Conservation (phyloP, 2,888 invertebrate species). For the Amiota communis region DNA sequence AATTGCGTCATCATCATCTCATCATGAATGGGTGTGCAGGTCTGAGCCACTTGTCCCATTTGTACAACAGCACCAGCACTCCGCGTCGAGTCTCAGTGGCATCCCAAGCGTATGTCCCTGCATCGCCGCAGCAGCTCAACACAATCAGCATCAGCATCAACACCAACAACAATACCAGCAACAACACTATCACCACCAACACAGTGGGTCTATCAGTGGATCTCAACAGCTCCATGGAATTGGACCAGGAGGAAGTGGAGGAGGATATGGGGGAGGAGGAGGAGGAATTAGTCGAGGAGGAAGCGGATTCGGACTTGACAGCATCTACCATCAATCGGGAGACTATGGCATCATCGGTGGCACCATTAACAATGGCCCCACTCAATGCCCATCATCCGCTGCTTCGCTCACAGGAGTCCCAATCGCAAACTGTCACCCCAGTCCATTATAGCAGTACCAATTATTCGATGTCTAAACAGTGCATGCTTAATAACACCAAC, state of each 20-base stretch:
- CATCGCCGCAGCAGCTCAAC: conserved; percentile 69
- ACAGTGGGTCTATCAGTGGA: conserved; percentile 72
- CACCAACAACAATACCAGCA: conserved; percentile 66
- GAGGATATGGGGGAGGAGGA: conserved; percentile 68
- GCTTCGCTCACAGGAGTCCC: conserved; percentile 72
- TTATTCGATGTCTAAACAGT: conserved; percentile 74
- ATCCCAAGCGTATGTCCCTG: conserved; percentile 73
- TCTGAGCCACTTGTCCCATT: conserved; percentile 74
- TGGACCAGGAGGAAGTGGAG: conserved; percentile 70
- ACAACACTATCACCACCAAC: conserved; percentile 71
- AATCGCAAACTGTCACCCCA: conserved; percentile 72
- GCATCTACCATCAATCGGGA: conserved; percentile 76
- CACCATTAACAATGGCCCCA: conserved; percentile 62
- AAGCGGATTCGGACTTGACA: conserved; percentile 74
- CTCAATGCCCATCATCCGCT: conserved; percentile 71
- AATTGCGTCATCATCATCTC: background rate
- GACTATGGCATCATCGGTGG: conserved; percentile 69
- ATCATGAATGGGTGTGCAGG: conserved; percentile 52
- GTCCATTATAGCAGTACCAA: conserved; percentile 74
- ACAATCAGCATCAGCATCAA: conserved; percentile 68
- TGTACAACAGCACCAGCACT: conserved; percentile 73
- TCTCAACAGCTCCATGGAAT: conserved; percentile 74
- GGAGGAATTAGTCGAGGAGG: conserved; percentile 71
- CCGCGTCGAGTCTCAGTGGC: conserved; percentile 74
- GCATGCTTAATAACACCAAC: conserved; percentile 71